These are phyloP conservation scores for Polyploca ridens DNA, from an alignment of 2,888 invertebrate genomes.

Conservation along the genomic window DNA sequence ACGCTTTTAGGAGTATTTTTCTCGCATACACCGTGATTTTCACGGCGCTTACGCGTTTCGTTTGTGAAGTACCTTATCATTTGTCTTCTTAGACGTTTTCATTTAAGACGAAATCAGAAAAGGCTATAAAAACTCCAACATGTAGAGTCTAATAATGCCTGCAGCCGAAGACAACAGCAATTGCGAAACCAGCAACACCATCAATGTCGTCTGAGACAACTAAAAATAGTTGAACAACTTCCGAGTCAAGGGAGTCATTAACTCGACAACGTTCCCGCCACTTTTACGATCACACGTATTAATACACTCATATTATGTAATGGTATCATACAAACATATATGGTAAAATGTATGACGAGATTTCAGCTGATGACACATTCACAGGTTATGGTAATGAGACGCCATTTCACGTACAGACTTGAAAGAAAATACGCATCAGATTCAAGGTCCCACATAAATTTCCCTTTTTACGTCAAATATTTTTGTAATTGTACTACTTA, in stretches of 20 bases:
- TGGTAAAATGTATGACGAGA: neutral
- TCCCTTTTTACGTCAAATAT: neutral
- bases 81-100: no score
- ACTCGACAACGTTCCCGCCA: constrained; percentile 22
- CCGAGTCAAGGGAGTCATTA: constrained; percentile 59
- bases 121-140: no score
- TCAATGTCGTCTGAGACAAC: constrained; percentile 22
- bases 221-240: constrained; percentile 47
- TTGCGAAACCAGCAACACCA: constrained; percentile 7
- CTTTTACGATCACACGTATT: constrained; percentile 7
- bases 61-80: no score
- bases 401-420: neutral
- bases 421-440: neutral
- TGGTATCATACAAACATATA: neutral
- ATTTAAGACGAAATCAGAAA: no score
- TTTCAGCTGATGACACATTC: neutral
- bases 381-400: neutral
- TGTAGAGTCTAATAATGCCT: neutral
- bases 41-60: no score
- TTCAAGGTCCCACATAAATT: neutral
- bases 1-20: no score
- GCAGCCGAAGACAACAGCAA: neutral
- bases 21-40: no score
- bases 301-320: constrained; percentile 2
- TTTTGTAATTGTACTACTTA: neutral